A percentile compares a stretch with the other conserved stretches of the same genome.
phyloP scores from a whole-genome alignment of 2,888 invertebrate species.

The Cosmorhoe ocellata region DNA sequence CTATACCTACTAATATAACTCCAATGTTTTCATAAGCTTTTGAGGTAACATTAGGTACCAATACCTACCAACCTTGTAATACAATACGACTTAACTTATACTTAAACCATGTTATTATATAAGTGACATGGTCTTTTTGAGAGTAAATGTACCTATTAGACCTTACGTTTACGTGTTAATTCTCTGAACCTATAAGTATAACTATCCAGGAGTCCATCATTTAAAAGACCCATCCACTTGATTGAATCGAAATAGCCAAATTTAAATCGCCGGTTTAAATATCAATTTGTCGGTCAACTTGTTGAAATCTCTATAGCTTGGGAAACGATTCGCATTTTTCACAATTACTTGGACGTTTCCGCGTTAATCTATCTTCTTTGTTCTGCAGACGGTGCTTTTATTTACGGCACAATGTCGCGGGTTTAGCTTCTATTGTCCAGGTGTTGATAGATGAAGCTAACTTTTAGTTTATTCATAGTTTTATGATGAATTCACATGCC shows the following conservation, averaged over 20 bases:
- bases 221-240: conserved; percentile 11
- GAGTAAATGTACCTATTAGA: too few relatives aligned
- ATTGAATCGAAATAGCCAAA: conserved; percentile 33
- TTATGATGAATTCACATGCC: too few relatives aligned
- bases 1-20: too few relatives aligned
- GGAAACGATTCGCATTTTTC: conserved; percentile 73
- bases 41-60: too few relatives aligned
- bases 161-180: too few relatives aligned
- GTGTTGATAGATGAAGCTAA: conserved; percentile 41
- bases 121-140: too few relatives aligned
- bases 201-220: too few relatives aligned
- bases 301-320: conserved; percentile 58
- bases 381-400: conserved; percentile 62
- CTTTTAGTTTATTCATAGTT: not conserved
- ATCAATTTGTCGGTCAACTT: conserved; percentile 33
- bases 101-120: too few relatives aligned
- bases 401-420: conserved; percentile 66
- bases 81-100: too few relatives aligned
- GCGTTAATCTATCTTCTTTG: conserved; percentile 78
- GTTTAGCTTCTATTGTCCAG: conserved; percentile 59
- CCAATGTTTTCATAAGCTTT: too few relatives aligned
- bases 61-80: too few relatives aligned
- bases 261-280: conserved; percentile 32
- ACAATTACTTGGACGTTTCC: conserved; percentile 78
- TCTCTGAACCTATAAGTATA: too few relatives aligned